A percentile compares a stretch with the other conserved stretches of the same genome.
Conservation (phyloP, 2,797 vertebrate species). For the Chloroceryle inda region DNA sequence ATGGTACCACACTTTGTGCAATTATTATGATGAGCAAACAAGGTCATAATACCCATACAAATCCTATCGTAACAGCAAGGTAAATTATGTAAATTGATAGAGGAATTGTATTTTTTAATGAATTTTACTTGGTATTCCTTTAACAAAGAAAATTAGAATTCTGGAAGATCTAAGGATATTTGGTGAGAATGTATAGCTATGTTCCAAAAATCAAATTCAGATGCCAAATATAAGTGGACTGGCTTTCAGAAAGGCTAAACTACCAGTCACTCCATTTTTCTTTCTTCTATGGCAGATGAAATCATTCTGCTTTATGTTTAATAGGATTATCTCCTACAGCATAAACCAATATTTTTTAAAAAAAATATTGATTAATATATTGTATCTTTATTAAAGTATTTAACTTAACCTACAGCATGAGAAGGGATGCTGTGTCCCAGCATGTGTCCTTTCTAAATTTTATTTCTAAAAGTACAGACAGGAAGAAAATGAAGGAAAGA, state of each 20-base stretch:
- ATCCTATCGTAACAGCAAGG: neutral
- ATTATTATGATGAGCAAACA: neutral
- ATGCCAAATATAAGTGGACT: neutral
- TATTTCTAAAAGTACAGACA: neutral
- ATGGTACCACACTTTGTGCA: fast-evolving
- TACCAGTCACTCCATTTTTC: neutral
- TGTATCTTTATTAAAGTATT: neutral
- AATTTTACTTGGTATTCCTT: neutral
- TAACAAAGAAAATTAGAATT: too few species aligned
- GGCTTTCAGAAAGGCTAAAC: neutral
- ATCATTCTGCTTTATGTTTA: neutral
- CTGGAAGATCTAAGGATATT: neutral
- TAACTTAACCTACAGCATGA: neutral
- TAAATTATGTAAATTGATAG: too few species aligned
- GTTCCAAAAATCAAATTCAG: neutral
- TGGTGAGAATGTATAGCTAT: neutral
- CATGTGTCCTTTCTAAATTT: neutral
- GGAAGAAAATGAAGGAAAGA: neutral
- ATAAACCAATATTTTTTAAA: neutral
- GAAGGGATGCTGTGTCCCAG: neutral
- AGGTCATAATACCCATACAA: neutral
- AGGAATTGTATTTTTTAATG: neutral
- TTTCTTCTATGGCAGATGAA: neutral
- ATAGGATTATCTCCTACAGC: neutral
- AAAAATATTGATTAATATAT: neutral